phyloP scores from a whole-genome alignment of 2,888 invertebrate species.

The Apomyelois bistriatella region DNA sequence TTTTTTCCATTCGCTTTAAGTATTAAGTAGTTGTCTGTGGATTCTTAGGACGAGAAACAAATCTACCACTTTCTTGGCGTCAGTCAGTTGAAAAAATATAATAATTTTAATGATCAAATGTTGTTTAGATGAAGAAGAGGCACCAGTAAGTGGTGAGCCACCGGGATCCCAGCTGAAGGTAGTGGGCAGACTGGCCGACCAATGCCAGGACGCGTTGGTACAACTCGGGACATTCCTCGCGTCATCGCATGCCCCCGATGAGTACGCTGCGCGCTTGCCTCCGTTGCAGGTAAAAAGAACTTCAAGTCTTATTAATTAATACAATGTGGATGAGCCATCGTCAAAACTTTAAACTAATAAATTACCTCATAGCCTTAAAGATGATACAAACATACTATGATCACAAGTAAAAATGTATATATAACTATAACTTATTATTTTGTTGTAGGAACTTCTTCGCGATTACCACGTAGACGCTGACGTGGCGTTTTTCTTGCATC shows the following conservation, averaged over 20 bases:
- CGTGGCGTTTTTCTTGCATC: constrained; percentile 97
- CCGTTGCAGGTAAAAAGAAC: constrained; percentile 79
- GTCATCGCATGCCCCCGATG: constrained; percentile 95
- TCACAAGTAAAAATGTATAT: too few species aligned
- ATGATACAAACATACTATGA: too few species aligned
- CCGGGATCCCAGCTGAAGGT: constrained; percentile 90
- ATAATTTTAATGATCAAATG: not conserved
- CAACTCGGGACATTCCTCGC: constrained; percentile 98
- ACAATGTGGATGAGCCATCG: too few species aligned
- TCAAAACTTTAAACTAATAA: too few species aligned
- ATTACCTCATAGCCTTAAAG: too few species aligned
- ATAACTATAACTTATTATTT: too few species aligned
- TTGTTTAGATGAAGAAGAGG: constrained; percentile 53
- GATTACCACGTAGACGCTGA: constrained; percentile 97
- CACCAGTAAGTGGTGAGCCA: constrained; percentile 74
- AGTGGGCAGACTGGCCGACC: constrained; percentile 91
- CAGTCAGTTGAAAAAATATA: too few species aligned
- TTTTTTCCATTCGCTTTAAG: too few species aligned
- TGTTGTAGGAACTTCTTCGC: constrained; percentile 86
- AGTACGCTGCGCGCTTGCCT: constrained; percentile 94
- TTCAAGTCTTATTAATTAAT: too few species aligned
- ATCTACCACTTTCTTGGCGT: too few species aligned
- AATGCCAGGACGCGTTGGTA: constrained; percentile 98
- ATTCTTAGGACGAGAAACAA: too few species aligned
- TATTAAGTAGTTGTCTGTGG: too few species aligned